These are phyloP conservation scores for Micronycteris hirsuta DNA, from an alignment of 2,113 vertebrate species.

Conservation along the genomic window DNA sequence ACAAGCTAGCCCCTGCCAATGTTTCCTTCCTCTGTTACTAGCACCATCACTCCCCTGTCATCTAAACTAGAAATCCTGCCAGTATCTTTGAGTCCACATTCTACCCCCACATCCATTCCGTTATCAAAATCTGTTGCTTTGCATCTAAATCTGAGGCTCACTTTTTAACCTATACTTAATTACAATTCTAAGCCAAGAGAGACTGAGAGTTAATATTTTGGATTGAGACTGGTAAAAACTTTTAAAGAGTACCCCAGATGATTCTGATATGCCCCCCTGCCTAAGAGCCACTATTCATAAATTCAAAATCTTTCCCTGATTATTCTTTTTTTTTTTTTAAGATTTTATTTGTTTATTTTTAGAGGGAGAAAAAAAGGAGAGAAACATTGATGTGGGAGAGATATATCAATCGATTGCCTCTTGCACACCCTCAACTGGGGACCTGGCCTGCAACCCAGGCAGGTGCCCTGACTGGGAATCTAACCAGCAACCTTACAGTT, in stretches of 20 bases:
- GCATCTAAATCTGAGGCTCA: neutral
- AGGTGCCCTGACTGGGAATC: too few species aligned
- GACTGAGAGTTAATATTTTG: neutral
- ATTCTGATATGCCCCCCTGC: neutral
- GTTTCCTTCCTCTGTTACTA: neutral
- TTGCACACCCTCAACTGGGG: too few species aligned
- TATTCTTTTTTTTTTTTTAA: neutral
- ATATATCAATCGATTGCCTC: too few species aligned
- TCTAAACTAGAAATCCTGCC: neutral
- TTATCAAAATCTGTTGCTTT: neutral
- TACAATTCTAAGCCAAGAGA: neutral
- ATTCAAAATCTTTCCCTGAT: neutral
- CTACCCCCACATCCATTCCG: neutral
- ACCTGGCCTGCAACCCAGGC: too few species aligned
- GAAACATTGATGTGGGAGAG: too few species aligned
- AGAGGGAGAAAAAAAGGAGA: too few species aligned
- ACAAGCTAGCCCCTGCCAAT: neutral
- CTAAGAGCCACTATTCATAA: neutral
- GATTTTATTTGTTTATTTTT: too few species aligned
- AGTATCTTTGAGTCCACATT: neutral
- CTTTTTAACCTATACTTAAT: neutral
- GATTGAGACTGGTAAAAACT: neutral
- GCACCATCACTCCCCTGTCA: neutral
- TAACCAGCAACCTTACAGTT: too few species aligned
- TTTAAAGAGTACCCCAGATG: neutral